Conservation (phyloP, 2,113 vertebrate species). For the Perca schrenkii region DNA sequence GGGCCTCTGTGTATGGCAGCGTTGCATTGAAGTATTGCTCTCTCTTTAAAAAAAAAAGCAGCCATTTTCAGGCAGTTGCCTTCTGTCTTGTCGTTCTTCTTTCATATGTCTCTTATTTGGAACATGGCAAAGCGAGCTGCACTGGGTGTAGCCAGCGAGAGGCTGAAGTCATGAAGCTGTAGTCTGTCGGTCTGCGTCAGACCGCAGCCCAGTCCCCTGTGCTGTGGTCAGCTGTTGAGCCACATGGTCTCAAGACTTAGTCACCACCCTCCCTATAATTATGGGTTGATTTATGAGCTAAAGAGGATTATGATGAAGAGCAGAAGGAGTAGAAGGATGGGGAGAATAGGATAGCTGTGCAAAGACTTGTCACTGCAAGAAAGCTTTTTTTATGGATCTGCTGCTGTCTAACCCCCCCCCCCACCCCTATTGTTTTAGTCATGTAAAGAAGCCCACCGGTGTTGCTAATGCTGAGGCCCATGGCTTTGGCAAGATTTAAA, state of each 20-base stretch:
- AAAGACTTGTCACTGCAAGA: conserved; percentile 23
- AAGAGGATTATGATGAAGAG: conserved; percentile 11
- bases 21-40: conserved; percentile 35
- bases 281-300: conserved; percentile 63
- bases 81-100: not conserved
- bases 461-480: conserved; percentile 23
- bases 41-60: conserved; percentile 36
- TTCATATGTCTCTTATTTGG: not conserved
- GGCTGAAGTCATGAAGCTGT: conserved; percentile 11
- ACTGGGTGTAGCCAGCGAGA: conserved; percentile 6
- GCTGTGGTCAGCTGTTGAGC: conserved; percentile 69
- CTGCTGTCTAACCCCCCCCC: conserved; percentile 43
- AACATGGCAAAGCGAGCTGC: not conserved
- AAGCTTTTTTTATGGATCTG: conserved; percentile 57
- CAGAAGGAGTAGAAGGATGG: not conserved
- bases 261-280: conserved; percentile 61
- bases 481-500: conserved; percentile 51
- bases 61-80: conserved; percentile 22
- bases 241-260: conserved; percentile 58
- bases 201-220: conserved; percentile 48
- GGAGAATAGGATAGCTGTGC: conserved; percentile 7
- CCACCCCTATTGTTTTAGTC: conserved; percentile 34
- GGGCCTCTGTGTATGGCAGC: conserved; percentile 35
- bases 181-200: conserved; percentile 17
- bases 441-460: conserved; percentile 55